Conservation (phyloP, 2,888 invertebrate species). For the Cecidostiba fungosa region DNA sequence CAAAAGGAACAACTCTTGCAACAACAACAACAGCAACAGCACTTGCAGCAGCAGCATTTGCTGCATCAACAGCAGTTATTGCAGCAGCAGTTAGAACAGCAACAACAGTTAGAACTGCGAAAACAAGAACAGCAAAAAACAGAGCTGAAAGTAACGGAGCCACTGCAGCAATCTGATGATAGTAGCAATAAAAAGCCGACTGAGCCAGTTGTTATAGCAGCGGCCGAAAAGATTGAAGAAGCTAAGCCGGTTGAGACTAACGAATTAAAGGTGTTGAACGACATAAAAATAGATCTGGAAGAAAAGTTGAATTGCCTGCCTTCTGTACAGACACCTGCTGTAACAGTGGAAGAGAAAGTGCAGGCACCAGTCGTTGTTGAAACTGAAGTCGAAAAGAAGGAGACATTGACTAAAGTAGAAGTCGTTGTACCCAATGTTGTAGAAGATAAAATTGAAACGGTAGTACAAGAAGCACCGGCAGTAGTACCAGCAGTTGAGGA, state of each 20-base stretch:
- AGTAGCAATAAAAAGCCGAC: background rate
- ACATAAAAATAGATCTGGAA: constrained; percentile 33
- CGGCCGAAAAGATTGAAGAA: constrained; percentile 17
- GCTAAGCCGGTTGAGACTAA: constrained; percentile 14
- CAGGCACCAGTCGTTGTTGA: constrained; percentile 19
- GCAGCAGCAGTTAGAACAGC: constrained; percentile 47
- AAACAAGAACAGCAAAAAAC: constrained; percentile 6
- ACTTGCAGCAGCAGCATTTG: constrained; percentile 7
- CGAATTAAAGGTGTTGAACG: background rate
- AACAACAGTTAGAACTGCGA: background rate
- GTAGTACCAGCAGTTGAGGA: background rate
- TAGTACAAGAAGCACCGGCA: background rate
- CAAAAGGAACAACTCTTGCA: constrained; percentile 23
- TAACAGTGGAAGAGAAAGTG: constrained; percentile 25
- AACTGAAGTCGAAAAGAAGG: constrained; percentile 28
- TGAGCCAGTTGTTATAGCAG: background rate
- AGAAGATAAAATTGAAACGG: background rate
- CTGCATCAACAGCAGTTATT: constrained; percentile 61
- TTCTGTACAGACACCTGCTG: background rate
- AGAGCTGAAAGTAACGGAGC: background rate
- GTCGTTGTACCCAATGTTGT: constrained; percentile 24
- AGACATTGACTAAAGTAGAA: constrained; percentile 29
- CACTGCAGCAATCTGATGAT: background rate
- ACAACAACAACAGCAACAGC: constrained; percentile 30
- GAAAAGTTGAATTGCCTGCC: constrained; percentile 18